Percentiles rank a stretch among this genome's conserved stretches.
phyloP scores from a whole-genome alignment of 2,113 vertebrate genomes.

The Charina bottae region DNA sequence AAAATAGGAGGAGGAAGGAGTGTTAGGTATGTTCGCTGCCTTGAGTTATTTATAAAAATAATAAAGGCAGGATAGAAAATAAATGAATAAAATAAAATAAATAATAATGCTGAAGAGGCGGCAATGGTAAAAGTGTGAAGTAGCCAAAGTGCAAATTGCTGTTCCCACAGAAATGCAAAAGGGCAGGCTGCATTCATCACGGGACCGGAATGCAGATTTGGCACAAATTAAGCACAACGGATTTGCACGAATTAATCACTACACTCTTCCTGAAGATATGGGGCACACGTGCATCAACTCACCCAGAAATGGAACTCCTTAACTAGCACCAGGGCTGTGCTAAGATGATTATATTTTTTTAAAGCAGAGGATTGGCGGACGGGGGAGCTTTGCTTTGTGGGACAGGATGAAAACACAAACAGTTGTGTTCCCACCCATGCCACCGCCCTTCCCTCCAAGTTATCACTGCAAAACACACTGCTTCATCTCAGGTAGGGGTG shows the following conservation, averaged over 20 bases:
- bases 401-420: background rate
- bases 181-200: background rate
- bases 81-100: too few relatives aligned
- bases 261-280: background rate
- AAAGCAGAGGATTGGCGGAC: background rate
- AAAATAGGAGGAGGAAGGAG: too few relatives aligned
- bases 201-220: background rate
- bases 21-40: too few relatives aligned
- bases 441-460: background rate
- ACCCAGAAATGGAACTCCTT: background rate
- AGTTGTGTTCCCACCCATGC: background rate
- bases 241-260: slow-evolving; percentile 1
- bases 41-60: too few relatives aligned
- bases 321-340: background rate
- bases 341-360: background rate
- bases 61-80: too few relatives aligned
- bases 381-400: background rate
- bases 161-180: background rate
- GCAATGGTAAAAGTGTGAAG: background rate
- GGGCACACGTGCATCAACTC: background rate
- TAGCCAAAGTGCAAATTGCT: background rate
- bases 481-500: background rate
- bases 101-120: background rate
- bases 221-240: background rate
- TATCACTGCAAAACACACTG: background rate